Evolutionary conservation across 2,797 vertebrate species (phyloP).

Genomic region (Scolopax rusticola): DNA sequence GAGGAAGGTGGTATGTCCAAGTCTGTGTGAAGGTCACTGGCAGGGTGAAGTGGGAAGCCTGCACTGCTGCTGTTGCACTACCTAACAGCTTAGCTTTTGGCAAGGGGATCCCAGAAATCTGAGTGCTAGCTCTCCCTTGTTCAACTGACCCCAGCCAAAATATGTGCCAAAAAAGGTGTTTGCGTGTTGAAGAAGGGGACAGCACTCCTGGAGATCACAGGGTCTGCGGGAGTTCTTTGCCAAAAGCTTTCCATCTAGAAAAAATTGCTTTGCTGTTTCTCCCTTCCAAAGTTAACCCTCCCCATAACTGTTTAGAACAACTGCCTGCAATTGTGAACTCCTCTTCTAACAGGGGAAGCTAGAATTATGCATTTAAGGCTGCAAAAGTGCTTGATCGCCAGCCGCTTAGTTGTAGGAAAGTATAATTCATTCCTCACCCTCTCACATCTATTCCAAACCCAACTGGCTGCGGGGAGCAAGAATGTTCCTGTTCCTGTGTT

Average conservation of each 20-base stretch:
- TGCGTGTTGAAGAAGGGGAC: neutral
- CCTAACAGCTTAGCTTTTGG: slow-evolving; percentile 55
- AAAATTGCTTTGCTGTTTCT: neutral
- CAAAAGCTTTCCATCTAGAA: slow-evolving; percentile 32
- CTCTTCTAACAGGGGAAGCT: neutral
- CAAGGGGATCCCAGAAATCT: slow-evolving; percentile 31
- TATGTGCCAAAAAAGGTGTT: neutral
- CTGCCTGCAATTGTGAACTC: neutral
- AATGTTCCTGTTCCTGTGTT: slow-evolving; percentile 28
- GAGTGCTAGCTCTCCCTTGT: neutral
- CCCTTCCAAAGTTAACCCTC: neutral
- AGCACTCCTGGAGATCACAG: neutral
- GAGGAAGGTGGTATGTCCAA: slow-evolving; percentile 65
- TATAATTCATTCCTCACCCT: neutral
- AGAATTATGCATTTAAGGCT: neutral
- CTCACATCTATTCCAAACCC: neutral
- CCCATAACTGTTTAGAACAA: neutral
- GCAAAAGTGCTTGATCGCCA: neutral
- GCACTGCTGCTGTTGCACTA: slow-evolving; percentile 56
- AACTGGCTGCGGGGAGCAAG: neutral
- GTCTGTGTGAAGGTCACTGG: slow-evolving; percentile 65
- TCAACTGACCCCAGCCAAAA: neutral
- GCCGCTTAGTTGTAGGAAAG: slow-evolving; percentile 16
- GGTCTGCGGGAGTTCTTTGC: neutral
- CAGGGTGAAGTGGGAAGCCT: slow-evolving; percentile 64